phyloP scores from a whole-genome alignment of 2,113 vertebrate genomes.

The Siphamia tubifer region DNA sequence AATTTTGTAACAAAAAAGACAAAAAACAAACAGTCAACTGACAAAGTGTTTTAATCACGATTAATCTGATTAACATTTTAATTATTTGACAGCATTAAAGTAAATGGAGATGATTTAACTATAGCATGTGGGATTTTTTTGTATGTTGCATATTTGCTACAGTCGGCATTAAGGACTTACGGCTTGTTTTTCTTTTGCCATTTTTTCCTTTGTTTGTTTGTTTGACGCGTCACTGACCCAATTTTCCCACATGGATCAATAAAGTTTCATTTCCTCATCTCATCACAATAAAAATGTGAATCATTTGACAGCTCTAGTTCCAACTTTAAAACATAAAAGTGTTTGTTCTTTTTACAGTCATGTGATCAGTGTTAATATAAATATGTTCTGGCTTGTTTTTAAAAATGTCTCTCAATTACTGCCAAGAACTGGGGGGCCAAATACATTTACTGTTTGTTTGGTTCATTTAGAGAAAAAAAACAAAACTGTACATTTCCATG shows the following conservation, averaged over 20 bases:
- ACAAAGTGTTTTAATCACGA: too few relatives aligned
- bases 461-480: too few relatives aligned
- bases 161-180: background rate
- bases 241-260: background rate
- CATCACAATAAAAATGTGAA: too few relatives aligned
- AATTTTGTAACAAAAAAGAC: too few relatives aligned
- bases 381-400: background rate
- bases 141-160: background rate
- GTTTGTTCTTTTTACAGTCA: too few relatives aligned
- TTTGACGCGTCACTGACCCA: background rate
- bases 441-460: conserved; percentile 20
- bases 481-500: conserved; percentile 22
- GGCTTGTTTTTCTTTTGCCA: background rate
- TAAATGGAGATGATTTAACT: too few relatives aligned
- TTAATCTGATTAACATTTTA: too few relatives aligned
- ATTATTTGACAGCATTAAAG: too few relatives aligned
- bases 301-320: too few relatives aligned
- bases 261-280: background rate
- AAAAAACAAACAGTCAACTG: too few relatives aligned
- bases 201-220: background rate
- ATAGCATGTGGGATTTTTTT: too few relatives aligned
- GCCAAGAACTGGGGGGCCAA: conserved; percentile 41
- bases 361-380: conserved; percentile 83
- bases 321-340: too few relatives aligned
- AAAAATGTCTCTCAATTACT: conserved; percentile 34